phyloP scores from a whole-genome alignment of 2,888 invertebrate species.

The Vanessa cardui region DNA sequence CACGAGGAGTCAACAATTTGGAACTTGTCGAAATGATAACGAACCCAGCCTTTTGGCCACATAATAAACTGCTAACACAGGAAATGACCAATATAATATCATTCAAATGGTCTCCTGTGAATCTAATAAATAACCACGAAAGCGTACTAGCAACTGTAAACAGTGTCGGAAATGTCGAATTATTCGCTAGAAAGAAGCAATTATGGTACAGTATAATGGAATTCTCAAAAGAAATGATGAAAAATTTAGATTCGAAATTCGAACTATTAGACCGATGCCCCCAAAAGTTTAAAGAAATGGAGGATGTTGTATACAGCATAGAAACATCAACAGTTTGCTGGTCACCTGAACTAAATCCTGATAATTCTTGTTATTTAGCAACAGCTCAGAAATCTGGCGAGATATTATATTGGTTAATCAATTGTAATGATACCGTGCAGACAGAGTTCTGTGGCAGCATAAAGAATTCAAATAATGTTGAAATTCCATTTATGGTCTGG shows the following conservation, averaged over 20 bases:
- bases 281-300: conserved; percentile 50
- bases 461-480: conserved; percentile 44
- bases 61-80: conserved; percentile 56
- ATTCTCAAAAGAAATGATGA: conserved; percentile 52
- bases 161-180: conserved; percentile 64
- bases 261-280: conserved; percentile 39
- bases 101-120: conserved; percentile 63
- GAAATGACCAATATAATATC: conserved; percentile 55
- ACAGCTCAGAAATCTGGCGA: conserved; percentile 66
- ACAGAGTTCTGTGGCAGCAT: conserved; percentile 47
- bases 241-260: conserved; percentile 39
- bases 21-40: conserved; percentile 63
- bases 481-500: conserved; percentile 59
- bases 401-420: conserved; percentile 62
- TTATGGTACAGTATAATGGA: conserved; percentile 55
- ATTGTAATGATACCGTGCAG: conserved; percentile 39
- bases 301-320: conserved; percentile 52
- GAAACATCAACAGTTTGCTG: conserved; percentile 63
- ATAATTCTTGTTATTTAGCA: conserved; percentile 59
- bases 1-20: conserved; percentile 53
- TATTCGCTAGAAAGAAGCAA: conserved; percentile 49
- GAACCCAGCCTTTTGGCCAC: conserved; percentile 67
- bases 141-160: conserved; percentile 62
- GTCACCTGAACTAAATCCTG: conserved; percentile 50
- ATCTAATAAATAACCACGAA: conserved; percentile 50